Conservation (phyloP, 1,140 invertebrate species). For the Zaprionus nigranus region DNA sequence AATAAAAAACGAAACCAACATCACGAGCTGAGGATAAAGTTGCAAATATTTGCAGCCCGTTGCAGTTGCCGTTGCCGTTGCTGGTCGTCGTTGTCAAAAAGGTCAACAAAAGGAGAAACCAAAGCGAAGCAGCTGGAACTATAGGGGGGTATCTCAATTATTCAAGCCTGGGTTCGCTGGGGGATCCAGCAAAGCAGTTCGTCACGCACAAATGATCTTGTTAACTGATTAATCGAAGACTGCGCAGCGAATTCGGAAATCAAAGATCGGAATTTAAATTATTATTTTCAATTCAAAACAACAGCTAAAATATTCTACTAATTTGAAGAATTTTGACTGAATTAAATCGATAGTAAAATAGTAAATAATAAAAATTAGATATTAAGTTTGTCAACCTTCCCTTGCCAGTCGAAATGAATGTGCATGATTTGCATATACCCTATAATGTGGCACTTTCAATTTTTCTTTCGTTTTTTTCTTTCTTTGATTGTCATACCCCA, state of each 20-base stretch:
- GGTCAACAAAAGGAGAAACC: slow-evolving; percentile 73
- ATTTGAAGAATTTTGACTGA: neutral
- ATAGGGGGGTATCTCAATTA: slow-evolving; percentile 36
- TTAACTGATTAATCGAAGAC: slow-evolving; percentile 19
- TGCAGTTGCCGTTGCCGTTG: slow-evolving; percentile 43
- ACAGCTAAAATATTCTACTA: neutral
- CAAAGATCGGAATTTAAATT: neutral
- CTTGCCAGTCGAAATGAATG: slow-evolving; percentile 4
- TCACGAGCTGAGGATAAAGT: slow-evolving; percentile 77
- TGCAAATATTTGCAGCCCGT: slow-evolving; percentile 62
- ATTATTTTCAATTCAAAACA: slow-evolving; percentile 7
- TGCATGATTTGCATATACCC: slow-evolving; percentile 5
- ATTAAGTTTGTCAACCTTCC: neutral
- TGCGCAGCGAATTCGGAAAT: neutral
- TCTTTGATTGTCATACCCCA: neutral
- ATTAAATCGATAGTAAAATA: neutral
- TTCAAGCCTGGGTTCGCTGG: slow-evolving; percentile 13
- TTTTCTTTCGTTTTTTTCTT: no score
- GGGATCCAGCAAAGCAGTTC: slow-evolving; percentile 3
- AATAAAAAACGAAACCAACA: slow-evolving; percentile 68
- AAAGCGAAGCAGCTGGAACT: slow-evolving; percentile 33
- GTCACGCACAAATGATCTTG: slow-evolving; percentile 36
- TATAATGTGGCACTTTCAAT: neutral
- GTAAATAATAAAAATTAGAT: neutral
- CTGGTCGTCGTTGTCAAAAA: slow-evolving; percentile 63